These are phyloP conservation scores for Aphrophora alni DNA, from an alignment of 2,888 invertebrate genomes.

Conservation along the genomic window DNA sequence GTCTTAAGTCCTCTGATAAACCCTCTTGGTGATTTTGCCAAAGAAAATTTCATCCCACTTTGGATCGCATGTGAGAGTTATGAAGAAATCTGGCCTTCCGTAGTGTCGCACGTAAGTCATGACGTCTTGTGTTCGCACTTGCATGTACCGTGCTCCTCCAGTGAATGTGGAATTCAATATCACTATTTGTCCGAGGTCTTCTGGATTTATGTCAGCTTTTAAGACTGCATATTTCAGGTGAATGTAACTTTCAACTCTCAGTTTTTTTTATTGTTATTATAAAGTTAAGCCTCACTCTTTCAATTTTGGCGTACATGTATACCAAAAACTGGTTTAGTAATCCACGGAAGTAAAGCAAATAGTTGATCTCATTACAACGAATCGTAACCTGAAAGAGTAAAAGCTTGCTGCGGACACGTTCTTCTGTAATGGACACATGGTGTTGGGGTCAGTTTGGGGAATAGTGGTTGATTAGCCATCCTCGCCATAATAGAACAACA, in stretches of 20 bases:
- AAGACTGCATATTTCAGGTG: constrained; percentile 48
- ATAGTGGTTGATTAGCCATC: constrained; percentile 51
- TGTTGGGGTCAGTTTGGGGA: constrained; percentile 32
- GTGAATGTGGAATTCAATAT: constrained; percentile 49
- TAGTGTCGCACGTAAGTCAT: constrained; percentile 54
- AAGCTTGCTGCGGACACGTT: constrained; percentile 45
- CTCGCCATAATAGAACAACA: constrained; percentile 52
- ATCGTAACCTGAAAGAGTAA: constrained; percentile 47
- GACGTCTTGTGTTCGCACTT: constrained; percentile 55
- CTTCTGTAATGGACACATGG: constrained; percentile 36
- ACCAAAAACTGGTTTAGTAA: constrained; percentile 42
- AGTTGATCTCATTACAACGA: constrained; percentile 16
- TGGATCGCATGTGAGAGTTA: constrained; percentile 55
- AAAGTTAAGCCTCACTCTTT: constrained; percentile 45
- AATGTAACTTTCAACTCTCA: constrained; percentile 48
- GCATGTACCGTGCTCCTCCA: constrained; percentile 57
- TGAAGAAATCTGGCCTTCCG: constrained; percentile 56
- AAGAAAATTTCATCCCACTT: constrained; percentile 52
- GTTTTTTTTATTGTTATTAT: constrained; percentile 47
- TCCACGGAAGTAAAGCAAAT: constrained; percentile 24
- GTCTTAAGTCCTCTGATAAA: background rate
- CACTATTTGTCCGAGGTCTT: constrained; percentile 48
- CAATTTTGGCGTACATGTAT: constrained; percentile 45
- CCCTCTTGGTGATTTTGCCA: background rate
- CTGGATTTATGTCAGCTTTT: constrained; percentile 36